Percentiles rank a stretch among this genome's conserved stretches.
These are phyloP conservation scores for Steinernema feltiae DNA, from an alignment of 1,140 invertebrate species.

Conservation along the genomic window DNA sequence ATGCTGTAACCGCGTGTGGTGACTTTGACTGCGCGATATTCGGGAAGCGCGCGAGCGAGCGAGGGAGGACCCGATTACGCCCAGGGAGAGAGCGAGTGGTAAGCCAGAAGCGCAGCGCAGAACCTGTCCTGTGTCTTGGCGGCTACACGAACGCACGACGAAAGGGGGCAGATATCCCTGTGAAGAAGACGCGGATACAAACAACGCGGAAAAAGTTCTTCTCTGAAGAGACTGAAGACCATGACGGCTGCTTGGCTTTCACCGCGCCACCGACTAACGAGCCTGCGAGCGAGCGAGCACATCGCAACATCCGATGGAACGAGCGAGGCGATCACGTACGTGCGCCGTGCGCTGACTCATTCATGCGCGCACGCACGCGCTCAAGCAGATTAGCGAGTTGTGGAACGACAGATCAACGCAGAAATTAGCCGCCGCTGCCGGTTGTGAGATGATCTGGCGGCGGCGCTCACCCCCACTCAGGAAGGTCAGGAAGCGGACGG, in stretches of 20 bases:
- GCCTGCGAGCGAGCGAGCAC: not conserved
- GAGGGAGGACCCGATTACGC: not conserved
- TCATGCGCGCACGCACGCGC: no score
- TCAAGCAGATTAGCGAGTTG: no score
- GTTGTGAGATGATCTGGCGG: no score
- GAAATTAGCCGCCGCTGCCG: no score
- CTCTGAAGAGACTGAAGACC: no score
- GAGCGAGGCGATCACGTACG: no score
- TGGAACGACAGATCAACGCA: no score
- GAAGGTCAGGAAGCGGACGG: no score
- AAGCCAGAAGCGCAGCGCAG: not conserved
- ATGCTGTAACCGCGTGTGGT: not conserved
- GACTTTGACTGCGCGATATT: slow-evolving; percentile 6
- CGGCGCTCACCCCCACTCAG: no score
- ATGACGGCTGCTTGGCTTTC: no score
- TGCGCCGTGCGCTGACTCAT: no score
- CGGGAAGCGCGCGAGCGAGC: not conserved
- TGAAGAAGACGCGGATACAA: not conserved
- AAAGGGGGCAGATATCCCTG: not conserved
- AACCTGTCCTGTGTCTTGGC: not conserved
- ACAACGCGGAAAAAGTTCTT: not conserved
- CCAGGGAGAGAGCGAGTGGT: not conserved
- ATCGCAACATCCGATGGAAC: slow-evolving; percentile 1
- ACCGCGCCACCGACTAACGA: not conserved
- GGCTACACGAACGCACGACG: not conserved